phyloP scores from a whole-genome alignment of 2,888 invertebrate species.

The Ophraella communa region DNA sequence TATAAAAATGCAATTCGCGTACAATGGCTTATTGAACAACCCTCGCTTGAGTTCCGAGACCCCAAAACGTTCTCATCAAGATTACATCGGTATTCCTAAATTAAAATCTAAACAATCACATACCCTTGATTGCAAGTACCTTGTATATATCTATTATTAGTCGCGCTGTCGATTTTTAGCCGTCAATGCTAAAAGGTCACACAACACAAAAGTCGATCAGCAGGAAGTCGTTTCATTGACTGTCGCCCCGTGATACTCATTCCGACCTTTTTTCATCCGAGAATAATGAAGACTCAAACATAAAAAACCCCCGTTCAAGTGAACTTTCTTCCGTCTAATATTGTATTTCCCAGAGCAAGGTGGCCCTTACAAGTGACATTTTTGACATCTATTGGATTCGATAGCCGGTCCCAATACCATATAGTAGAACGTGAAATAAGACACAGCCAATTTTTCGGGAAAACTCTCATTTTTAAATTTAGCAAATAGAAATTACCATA shows the following conservation, averaged over 20 bases:
- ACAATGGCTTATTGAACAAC: conserved; percentile 4
- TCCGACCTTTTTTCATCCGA: conserved; percentile 52
- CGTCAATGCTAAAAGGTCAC: conserved; percentile 56
- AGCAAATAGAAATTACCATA: too few species aligned
- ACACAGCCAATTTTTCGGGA: too few species aligned
- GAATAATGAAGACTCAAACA: conserved; percentile 38
- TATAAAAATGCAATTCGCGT: conserved; percentile 4
- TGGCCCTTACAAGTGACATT: conserved; percentile 51
- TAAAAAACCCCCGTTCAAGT: conserved; percentile 29
- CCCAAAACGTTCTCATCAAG: conserved; percentile 50
- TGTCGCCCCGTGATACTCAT: conserved; percentile 56
- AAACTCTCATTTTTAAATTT: too few species aligned
- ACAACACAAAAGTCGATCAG: conserved; percentile 47
- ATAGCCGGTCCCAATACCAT: neutral
- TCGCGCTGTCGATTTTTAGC: conserved; percentile 54
- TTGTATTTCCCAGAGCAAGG: conserved; percentile 54
- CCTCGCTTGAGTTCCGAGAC: conserved; percentile 37
- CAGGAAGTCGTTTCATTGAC: conserved; percentile 52
- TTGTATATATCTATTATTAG: conserved; percentile 43
- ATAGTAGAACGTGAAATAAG: too few species aligned
- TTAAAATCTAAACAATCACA: conserved; percentile 52
- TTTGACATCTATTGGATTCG: conserved; percentile 8
- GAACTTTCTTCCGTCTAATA: conserved; percentile 30
- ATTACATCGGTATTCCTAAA: conserved; percentile 53
- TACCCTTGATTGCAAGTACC: conserved; percentile 47